phyloP scores from a whole-genome alignment of 1,140 invertebrate species.

The Gonatopus flavifemur region DNA sequence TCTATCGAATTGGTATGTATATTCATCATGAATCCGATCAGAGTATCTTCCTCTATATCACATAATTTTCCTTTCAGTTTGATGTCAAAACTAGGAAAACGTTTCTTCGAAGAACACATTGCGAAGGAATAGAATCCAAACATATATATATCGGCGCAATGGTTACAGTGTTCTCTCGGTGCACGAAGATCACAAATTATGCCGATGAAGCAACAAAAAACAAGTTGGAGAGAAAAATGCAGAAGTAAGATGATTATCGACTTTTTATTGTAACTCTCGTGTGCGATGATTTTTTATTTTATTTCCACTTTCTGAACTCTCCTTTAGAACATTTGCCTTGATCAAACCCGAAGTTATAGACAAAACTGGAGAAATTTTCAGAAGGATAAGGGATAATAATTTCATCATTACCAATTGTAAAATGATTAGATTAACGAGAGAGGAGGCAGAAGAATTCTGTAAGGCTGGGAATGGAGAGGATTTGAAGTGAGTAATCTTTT shows the following conservation, averaged over 20 bases:
- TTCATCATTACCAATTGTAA: slow-evolving; percentile 74
- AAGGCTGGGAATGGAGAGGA: slow-evolving; percentile 61
- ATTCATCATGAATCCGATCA: neutral
- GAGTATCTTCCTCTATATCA: slow-evolving; percentile 1
- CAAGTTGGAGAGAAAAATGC: slow-evolving; percentile 62
- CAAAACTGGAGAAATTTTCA: slow-evolving; percentile 75
- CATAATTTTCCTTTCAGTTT: slow-evolving; percentile 62
- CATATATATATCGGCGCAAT: slow-evolving; percentile 78
- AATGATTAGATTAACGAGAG: slow-evolving; percentile 66
- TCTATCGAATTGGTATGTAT: slow-evolving; percentile 72
- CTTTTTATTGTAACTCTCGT: neutral
- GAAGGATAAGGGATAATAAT: slow-evolving; percentile 65
- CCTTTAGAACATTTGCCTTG: slow-evolving; percentile 73
- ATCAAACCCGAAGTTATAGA: slow-evolving; percentile 73
- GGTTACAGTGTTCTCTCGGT: slow-evolving; percentile 74
- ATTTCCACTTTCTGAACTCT: slow-evolving; percentile 4
- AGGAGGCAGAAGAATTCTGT: slow-evolving; percentile 66
- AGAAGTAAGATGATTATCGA: slow-evolving; percentile 59
- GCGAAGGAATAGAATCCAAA: slow-evolving; percentile 66
- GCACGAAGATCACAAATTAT: slow-evolving; percentile 77
- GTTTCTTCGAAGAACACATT: slow-evolving; percentile 75
- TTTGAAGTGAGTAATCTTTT: slow-evolving; percentile 60
- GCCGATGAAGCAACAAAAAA: slow-evolving; percentile 69
- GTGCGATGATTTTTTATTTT: slow-evolving; percentile 9
- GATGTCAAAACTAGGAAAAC: slow-evolving; percentile 73